Percentiles rank a stretch among this genome's conserved stretches.
Conservation (phyloP, 2,797 vertebrate genomes). For the Bradypodion pumilum region DNA sequence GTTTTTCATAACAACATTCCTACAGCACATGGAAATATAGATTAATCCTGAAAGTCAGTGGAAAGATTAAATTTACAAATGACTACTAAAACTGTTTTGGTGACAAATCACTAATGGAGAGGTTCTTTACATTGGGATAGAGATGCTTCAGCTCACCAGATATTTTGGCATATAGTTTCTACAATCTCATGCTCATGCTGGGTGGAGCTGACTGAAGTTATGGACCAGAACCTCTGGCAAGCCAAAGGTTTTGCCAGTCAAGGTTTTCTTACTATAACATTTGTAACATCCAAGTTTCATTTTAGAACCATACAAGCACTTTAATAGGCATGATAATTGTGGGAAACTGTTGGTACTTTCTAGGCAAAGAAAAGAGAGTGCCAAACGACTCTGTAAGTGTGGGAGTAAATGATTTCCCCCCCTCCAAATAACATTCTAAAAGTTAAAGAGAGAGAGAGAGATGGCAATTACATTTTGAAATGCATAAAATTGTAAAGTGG, state of each 20-base stretch:
- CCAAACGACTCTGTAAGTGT: slow-evolving; percentile 35
- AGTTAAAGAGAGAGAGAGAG: slow-evolving; percentile 22
- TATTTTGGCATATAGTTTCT: not conserved
- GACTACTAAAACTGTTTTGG: not conserved
- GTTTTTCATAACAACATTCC: not conserved
- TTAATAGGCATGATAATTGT: rapidly evolving
- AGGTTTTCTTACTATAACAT: not conserved
- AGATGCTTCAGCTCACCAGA: not conserved
- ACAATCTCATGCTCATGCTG: not conserved
- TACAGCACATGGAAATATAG: not conserved
- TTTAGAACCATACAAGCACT: not conserved
- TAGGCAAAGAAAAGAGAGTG: slow-evolving; percentile 21
- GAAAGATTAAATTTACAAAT: not conserved
- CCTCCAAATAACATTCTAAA: not conserved
- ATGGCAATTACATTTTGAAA: slow-evolving; percentile 21
- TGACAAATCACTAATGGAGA: not conserved
- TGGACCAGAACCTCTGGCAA: not conserved
- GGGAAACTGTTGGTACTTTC: not conserved
- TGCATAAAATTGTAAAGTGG: not conserved
- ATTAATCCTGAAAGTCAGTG: not conserved
- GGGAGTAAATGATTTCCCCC: slow-evolving; percentile 20
- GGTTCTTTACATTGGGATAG: no score
- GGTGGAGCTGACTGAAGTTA: not conserved
- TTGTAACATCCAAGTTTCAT: not conserved
- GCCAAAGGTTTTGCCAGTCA: not conserved